A percentile compares a stretch with the other conserved stretches of the same genome.
These are phyloP conservation scores for Butorides virescens DNA, from an alignment of 2,113 vertebrate species.

Conservation along the genomic window DNA sequence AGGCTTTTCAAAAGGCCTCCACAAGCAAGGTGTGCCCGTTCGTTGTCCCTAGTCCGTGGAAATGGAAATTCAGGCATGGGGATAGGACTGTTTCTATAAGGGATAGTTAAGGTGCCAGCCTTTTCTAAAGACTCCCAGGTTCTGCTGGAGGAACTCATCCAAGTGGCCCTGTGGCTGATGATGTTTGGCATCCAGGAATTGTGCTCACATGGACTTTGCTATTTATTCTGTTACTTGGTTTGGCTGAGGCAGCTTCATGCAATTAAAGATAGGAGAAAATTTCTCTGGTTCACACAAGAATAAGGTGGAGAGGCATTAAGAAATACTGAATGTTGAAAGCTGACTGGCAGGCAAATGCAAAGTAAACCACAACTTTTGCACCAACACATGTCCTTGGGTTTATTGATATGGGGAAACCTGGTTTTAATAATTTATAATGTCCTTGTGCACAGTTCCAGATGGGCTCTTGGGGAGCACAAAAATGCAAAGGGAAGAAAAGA, in stretches of 20 bases:
- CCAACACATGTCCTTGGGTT: neutral
- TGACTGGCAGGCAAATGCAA: conserved; percentile 14
- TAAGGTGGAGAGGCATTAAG: neutral
- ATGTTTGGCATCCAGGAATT: neutral
- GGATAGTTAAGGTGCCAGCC: neutral
- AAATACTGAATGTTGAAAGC: conserved; percentile 43
- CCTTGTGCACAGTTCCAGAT: neutral
- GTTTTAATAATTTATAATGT: conserved; percentile 16
- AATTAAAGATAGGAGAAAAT: neutral
- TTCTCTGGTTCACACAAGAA: neutral
- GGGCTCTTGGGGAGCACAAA: neutral
- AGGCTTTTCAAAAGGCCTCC: neutral
- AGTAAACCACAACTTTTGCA: conserved; percentile 40
- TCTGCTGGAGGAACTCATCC: neutral
- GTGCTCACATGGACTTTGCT: neutral
- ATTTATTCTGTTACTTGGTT: neutral
- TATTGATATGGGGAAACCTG: neutral
- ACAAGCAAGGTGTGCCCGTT: neutral
- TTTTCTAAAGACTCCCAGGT: neutral
- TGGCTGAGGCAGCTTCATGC: neutral
- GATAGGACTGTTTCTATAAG: neutral
- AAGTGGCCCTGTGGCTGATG: neutral
- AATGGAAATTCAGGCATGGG: neutral
- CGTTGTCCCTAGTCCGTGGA: neutral
- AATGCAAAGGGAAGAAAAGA: neutral